Conservation (phyloP, 2,888 invertebrate species). For the Eupithecia insigniata region DNA sequence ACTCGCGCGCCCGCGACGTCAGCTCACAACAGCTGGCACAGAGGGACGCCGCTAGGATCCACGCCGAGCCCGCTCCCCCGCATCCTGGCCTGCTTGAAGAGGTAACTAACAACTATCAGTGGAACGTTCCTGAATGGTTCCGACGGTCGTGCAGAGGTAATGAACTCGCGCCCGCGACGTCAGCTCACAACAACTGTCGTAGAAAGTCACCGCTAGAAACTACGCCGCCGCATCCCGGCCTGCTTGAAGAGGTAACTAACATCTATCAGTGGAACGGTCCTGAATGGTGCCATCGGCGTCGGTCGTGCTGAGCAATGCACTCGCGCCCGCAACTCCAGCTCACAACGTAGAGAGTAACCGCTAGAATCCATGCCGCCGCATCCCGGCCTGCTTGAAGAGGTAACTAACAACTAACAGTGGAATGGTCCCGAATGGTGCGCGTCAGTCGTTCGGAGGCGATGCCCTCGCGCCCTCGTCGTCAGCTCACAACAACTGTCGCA, state of each 20-base stretch:
- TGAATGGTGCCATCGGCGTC: slow-evolving; percentile 87
- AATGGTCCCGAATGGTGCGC: slow-evolving; percentile 86
- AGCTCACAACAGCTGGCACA: slow-evolving; percentile 83
- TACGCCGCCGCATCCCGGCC: too few relatives aligned
- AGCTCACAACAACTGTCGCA: slow-evolving; percentile 83
- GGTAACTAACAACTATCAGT: not conserved
- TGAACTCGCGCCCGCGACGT: too few relatives aligned
- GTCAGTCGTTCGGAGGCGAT: slow-evolving; percentile 87
- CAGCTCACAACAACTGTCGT: too few relatives aligned
- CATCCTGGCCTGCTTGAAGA: slow-evolving; percentile 18
- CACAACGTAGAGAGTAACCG: slow-evolving; percentile 77
- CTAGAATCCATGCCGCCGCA: slow-evolving; percentile 32
- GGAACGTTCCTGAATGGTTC: too few relatives aligned
- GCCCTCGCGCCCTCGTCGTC: slow-evolving; percentile 76
- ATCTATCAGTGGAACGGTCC: slow-evolving; percentile 76
- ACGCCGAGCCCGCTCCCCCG: slow-evolving; percentile 39
- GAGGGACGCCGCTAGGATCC: slow-evolving; percentile 58
- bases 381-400: slow-evolving; percentile 11
- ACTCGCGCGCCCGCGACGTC: slow-evolving; percentile 80
- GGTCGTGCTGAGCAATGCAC: slow-evolving; percentile 86
- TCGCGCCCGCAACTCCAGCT: slow-evolving; percentile 76
- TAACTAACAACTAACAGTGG: too few relatives aligned
- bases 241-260: too few relatives aligned
- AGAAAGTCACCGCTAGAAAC: too few relatives aligned
- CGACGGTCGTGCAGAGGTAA: too few relatives aligned